Base-by-base conservation (phyloP, 53 echinoderm and acorn worm species). In the Holothuria scabra region DNA sequence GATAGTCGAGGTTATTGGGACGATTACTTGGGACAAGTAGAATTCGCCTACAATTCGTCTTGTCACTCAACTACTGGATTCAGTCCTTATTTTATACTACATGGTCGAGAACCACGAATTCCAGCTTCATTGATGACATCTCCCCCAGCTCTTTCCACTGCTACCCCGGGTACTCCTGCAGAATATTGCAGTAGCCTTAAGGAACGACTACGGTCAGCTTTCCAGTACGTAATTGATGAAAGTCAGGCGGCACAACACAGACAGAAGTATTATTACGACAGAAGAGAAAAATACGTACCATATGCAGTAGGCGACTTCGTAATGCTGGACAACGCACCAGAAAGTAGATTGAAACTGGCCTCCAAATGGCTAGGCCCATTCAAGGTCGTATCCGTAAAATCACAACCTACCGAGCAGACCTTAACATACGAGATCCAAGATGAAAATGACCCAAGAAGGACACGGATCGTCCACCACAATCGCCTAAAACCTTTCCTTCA, bases 11-110 rank as follows among this genome's bases (percentile, higher is more conserved):
- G 82, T 16, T 13, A 32, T 24, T 63, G 62, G 65, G 46, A 82
- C 38, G 57, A 64, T 23, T 66, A 65, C 25, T 25, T 83, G n/a
- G 59, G 66, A n/a, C 83, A 83, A 23, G 46, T 83, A 14, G 13
- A 83, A 28, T 80, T 80, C 32, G 81, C 81, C 16, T 80, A 80
- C 31, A 80, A 80, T 33, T 60, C 81, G 8, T 60, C 33, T 25
- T 35, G 18, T 31, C 81, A 80, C 35, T 80, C 60, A 20, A 80
- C 81, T 2, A 60, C 81, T 30, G 35, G 80, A 16, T 60, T 59
- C 10, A 28, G 30, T n/a, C 60, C 83, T 37, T 37, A 83, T 35
- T 83, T 20, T 19, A 66, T 66, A 22, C 25, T 83, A 8, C 41
- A 44, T 83, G 65, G 66, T 14, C 28, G 65, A 46, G 32, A 64